Evolutionary conservation across 2,113 vertebrate species (phyloP).

Genomic region (pig (Sus scrofa)): DNA sequence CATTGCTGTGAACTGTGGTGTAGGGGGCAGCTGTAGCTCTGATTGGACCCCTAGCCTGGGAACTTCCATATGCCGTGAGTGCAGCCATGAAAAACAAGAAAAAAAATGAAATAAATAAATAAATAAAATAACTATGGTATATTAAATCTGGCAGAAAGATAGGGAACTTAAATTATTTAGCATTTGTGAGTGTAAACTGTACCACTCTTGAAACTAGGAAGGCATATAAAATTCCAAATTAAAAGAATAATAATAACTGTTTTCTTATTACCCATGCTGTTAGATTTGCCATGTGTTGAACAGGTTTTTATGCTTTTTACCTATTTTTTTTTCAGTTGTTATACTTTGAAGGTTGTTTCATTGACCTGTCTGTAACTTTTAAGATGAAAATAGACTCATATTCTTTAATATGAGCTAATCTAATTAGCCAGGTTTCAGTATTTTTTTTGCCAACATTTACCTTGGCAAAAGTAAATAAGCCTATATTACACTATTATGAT

Average conservation of each 20-base stretch:
- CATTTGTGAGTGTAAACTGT: conserved; percentile 9
- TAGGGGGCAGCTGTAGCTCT: too few relatives aligned
- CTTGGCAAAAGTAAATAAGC: conserved; percentile 69
- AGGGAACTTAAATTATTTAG: neutral
- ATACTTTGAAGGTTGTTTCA: conserved; percentile 64
- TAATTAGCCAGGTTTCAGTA: conserved; percentile 69
- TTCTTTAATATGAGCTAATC: conserved; percentile 53
- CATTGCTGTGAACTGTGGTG: too few relatives aligned
- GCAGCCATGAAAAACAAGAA: too few relatives aligned
- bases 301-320: conserved; percentile 67
- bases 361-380: conserved; percentile 40
- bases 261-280: conserved; percentile 18
- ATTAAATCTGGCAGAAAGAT: conserved; percentile 60
- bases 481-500: conserved; percentile 5
- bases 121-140: neutral
- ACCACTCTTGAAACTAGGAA: conserved; percentile 30
- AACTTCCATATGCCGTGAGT: too few relatives aligned
- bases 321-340: neutral
- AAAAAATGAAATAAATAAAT: too few relatives aligned
- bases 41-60: too few relatives aligned
- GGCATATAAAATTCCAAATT: neutral
- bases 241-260: neutral
- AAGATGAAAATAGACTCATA: conserved; percentile 63
- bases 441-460: conserved; percentile 74
- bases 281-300: conserved; percentile 66